These are phyloP conservation scores for Limanda limanda DNA, from an alignment of 2,113 vertebrate species.

Conservation along the genomic window DNA sequence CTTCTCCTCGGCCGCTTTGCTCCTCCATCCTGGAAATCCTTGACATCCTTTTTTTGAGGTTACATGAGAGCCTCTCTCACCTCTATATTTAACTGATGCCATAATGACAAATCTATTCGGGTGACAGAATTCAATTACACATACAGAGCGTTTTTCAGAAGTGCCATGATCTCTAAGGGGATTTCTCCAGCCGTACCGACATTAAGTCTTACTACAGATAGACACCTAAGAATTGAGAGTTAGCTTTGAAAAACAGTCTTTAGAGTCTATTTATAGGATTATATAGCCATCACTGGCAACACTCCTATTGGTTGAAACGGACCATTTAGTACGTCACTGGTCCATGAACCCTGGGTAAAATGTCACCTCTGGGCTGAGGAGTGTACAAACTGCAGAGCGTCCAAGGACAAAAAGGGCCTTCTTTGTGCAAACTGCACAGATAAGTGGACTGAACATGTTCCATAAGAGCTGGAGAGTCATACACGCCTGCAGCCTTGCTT, in stretches of 20 bases:
- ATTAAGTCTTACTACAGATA: background rate
- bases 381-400: too few relatives aligned
- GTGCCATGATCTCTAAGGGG: constrained; percentile 21
- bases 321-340: too few relatives aligned
- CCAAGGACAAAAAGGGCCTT: too few relatives aligned
- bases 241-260: background rate
- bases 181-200: constrained; percentile 16
- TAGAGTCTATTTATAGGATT: background rate
- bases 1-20: constrained; percentile 34
- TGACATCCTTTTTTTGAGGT: constrained; percentile 73
- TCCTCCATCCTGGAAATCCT: constrained; percentile 69
- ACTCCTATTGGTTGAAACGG: too few relatives aligned
- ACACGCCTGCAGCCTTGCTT: too few relatives aligned
- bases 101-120: constrained; percentile 58
- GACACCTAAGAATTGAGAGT: too few relatives aligned
- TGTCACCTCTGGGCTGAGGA: too few relatives aligned
- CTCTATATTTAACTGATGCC: constrained; percentile 64
- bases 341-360: too few relatives aligned
- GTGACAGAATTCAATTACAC: constrained; percentile 62
- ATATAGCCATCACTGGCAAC: too few relatives aligned
- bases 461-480: too few relatives aligned
- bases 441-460: too few relatives aligned
- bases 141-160: constrained; percentile 50
- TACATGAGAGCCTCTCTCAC: constrained; percentile 50
- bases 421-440: too few relatives aligned